phyloP scores from a whole-genome alignment of 2,888 invertebrate species.

The Sericinus montela region DNA sequence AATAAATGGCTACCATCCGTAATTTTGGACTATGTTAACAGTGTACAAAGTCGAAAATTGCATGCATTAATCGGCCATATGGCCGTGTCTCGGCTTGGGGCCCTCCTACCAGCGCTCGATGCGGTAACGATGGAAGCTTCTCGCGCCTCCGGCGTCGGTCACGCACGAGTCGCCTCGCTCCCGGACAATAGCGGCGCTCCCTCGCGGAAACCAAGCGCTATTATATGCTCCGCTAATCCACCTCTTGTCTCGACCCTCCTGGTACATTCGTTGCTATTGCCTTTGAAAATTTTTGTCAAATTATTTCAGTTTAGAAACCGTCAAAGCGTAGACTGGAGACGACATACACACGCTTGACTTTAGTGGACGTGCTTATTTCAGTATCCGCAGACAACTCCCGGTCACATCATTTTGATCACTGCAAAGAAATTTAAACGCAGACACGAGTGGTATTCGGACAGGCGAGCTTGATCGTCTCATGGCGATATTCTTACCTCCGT shows the following conservation, averaged over 20 bases:
- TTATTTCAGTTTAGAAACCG: background rate
- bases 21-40: background rate
- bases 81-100: background rate
- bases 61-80: background rate
- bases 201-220: conserved; percentile 60
- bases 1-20: too few species aligned
- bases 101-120: conserved; percentile 3
- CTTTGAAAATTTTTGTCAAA: background rate
- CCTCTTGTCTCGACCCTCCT: conserved; percentile 31
- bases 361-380: too few species aligned
- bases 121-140: conserved; percentile 21
- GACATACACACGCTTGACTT: too few species aligned
- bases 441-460: too few species aligned
- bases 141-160: conserved; percentile 32
- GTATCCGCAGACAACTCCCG: too few species aligned
- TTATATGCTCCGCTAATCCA: conserved; percentile 56
- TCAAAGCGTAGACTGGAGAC: too few species aligned
- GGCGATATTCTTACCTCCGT: too few species aligned
- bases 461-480: too few species aligned
- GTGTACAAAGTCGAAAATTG: conserved; percentile 1
- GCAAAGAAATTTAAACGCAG: too few species aligned
- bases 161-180: conserved; percentile 40
- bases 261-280: conserved; percentile 25
- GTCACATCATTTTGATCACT: too few species aligned
- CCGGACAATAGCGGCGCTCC: conserved; percentile 55